phyloP scores from a whole-genome alignment of 2,113 vertebrate genomes.

The Plotosus lineatus region DNA sequence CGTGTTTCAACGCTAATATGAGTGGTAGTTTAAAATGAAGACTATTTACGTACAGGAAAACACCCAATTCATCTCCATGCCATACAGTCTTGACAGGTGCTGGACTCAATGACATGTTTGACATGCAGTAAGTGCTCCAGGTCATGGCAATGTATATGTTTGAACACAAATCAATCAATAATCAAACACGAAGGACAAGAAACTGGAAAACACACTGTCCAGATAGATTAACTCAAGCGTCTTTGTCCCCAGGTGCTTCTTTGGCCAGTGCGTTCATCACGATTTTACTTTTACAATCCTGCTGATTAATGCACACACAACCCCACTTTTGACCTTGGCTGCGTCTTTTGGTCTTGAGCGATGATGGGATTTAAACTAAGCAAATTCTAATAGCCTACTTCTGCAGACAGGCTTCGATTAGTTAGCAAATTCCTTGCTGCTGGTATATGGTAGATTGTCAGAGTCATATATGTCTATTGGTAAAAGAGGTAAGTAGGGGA shows the following conservation, averaged over 20 bases:
- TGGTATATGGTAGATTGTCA: slow-evolving; percentile 44
- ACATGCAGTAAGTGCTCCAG: slow-evolving; percentile 68
- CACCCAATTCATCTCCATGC: too few species aligned
- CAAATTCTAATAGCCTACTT: slow-evolving; percentile 25
- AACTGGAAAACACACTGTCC: slow-evolving; percentile 52
- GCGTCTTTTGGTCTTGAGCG: slow-evolving; percentile 22
- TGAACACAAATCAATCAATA: slow-evolving; percentile 76
- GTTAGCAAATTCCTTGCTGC: not conserved
- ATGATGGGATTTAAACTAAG: slow-evolving; percentile 52
- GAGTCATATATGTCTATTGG: not conserved
- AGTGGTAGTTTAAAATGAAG: too few species aligned
- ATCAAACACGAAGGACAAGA: slow-evolving; percentile 57
- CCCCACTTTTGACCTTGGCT: slow-evolving; percentile 74
- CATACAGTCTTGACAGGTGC: too few species aligned
- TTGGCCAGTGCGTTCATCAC: slow-evolving; percentile 66
- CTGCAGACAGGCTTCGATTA: slow-evolving; percentile 36
- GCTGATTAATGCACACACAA: slow-evolving; percentile 73
- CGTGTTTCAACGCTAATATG: too few species aligned
- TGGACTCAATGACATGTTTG: slow-evolving; percentile 62
- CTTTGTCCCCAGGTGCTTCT: slow-evolving; percentile 1
- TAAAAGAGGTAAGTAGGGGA: not conserved
- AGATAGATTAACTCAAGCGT: slow-evolving; percentile 47
- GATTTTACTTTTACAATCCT: slow-evolving; percentile 64
- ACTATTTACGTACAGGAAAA: too few species aligned
- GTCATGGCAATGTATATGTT: slow-evolving; percentile 60